Evolutionary conservation across 2,113 vertebrate genomes (phyloP), one percentile per base, ranked within the genome.

Genomic region (Cheilinus undulatus): DNA sequence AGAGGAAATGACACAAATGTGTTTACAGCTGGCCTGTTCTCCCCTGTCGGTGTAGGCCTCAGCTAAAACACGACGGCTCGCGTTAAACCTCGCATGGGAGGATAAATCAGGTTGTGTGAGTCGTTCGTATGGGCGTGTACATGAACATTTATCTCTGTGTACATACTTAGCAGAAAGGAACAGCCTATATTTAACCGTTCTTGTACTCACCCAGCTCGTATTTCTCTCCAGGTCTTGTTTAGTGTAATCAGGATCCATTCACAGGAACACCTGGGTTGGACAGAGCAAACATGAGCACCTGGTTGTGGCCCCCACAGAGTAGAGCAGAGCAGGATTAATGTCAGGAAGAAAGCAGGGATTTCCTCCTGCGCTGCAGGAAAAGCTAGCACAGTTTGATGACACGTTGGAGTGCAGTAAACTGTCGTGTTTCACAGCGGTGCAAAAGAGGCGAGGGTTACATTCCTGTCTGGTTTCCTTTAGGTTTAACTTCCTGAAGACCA

Each of bases 1-100:
- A 90, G 89, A 92, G 88, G 89, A 89, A 91, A 89, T 88, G 78
- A 85, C 86, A 88, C 83, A 83, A 87, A 86, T 69, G 80, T 88
- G 85, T 90, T 89, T 90, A 89, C 89, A 86, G 75, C 86, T 81
- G 82, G 64, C 80, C 81, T 64, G 48, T 78, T 73, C 69, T 58
- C 36, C 71, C 52, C 40, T 79, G 80, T 83, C 64, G 64, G 76
- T 38, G 27, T 32, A 46, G 68, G 66, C 51, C 43, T 38, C 11
- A 0, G 57, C 50, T 71, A 69, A 86, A 62, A 83, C 63, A 58
- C 9, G 17, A 78, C 45, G 64, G 19, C 40, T 58, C 40, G 24
- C 24, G 46, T 73, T 32, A 34, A 67, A 54, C 78, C 48, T 78
- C 11, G 15, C 48, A 28, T 2, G 4, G 57, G 6, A 9, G 7